Percentiles rank a stretch among this genome's conserved stretches.
phyloP scores from a whole-genome alignment of 2,797 vertebrate species.

The Enteromius thamalakanensis region DNA sequence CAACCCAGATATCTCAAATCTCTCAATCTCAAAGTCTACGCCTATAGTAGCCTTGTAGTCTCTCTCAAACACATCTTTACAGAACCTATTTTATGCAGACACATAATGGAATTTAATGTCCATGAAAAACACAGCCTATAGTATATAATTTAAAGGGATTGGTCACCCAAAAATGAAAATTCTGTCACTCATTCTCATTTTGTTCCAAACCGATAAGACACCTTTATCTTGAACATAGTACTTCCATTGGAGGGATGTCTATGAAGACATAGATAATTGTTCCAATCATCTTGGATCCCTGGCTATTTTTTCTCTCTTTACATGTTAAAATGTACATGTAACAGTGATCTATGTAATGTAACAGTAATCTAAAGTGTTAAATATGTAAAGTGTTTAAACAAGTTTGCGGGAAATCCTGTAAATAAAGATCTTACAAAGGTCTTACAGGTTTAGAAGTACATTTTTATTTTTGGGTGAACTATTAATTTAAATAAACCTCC shows the following conservation, averaged over 20 bases:
- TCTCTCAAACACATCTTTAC: constrained; percentile 87
- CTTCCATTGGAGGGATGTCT: neutral
- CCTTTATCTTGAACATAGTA: neutral
- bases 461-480: neutral
- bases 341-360: too few relatives aligned
- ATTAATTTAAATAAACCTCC: neutral
- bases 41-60: constrained; percentile 94
- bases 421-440: neutral
- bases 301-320: too few relatives aligned
- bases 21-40: constrained; percentile 93
- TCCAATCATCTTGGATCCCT: too few relatives aligned
- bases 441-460: neutral
- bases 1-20: constrained; percentile 85
- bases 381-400: too few relatives aligned
- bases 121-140: neutral
- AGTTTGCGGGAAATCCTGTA: too few relatives aligned
- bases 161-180: neutral
- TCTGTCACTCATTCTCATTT: neutral
- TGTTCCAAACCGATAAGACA: neutral
- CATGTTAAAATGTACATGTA: too few relatives aligned
- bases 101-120: neutral
- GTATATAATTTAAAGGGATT: neutral
- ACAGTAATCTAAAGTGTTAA: too few relatives aligned
- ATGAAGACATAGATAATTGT: neutral
- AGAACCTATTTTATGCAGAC: constrained; percentile 78